Percentiles rank a stretch among this genome's conserved stretches.
Conservation (phyloP, 1,140 invertebrate genomes). For the Philopotamus ludificatus region DNA sequence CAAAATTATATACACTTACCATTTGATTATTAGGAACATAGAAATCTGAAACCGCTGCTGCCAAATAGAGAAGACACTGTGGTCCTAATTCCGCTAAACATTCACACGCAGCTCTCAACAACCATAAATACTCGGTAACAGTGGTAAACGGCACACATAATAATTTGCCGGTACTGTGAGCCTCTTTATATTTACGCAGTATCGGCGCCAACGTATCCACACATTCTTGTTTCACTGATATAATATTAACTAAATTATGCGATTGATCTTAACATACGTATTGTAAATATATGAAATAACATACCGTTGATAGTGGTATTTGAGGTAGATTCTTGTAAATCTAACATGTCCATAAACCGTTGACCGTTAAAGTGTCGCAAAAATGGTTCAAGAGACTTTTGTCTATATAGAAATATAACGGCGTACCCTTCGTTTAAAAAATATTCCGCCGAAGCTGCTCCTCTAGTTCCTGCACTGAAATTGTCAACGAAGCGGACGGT, state of each 20-base stretch:
- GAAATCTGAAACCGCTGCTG: constrained; percentile 98
- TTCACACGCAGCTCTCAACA: constrained; percentile 78
- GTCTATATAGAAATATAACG: constrained; percentile 76
- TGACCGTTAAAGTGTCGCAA: constrained; percentile 78
- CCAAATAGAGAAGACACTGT: constrained; percentile 84
- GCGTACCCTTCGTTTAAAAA: constrained; percentile 82
- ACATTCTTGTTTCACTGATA: constrained; percentile 68
- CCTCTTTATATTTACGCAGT: constrained; percentile 70
- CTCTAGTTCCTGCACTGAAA: constrained; percentile 94
- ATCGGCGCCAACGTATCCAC: constrained; percentile 67
- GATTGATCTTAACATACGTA: constrained; percentile 14
- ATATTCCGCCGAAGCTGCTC: constrained; percentile 92
- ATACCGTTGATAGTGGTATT: constrained; percentile 60
- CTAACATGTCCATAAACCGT: constrained; percentile 79
- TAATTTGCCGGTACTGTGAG: constrained; percentile 64
- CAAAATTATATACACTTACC: too few relatives aligned
- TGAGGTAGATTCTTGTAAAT: constrained; percentile 61
- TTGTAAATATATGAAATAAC: constrained; percentile 3
- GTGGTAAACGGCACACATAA: constrained; percentile 79
- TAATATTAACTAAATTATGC: background rate
- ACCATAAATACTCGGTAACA: constrained; percentile 91
- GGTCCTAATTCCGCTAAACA: constrained; percentile 67
- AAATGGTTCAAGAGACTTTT: constrained; percentile 88
- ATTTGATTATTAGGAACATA: constrained; percentile 92
- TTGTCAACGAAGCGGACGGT: constrained; percentile 98